These are phyloP conservation scores for Aphaenogaster rudis DNA, from an alignment of 1,140 invertebrate species.

Conservation along the genomic window DNA sequence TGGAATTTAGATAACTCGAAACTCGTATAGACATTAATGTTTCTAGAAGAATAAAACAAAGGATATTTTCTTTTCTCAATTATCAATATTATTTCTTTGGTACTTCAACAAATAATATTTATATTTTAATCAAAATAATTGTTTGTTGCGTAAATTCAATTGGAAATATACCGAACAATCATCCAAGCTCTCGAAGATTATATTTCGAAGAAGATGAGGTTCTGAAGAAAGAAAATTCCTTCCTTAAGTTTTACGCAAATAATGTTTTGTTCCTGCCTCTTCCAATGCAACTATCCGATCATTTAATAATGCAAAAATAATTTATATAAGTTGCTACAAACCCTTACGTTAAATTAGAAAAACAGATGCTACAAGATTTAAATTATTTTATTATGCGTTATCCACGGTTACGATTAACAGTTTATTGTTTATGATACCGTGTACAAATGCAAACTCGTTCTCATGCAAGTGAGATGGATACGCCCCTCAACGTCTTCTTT, in stretches of 20 bases:
- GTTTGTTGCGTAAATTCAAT: not conserved
- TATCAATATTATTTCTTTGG: not conserved
- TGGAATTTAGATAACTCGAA: not conserved
- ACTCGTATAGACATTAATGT: not conserved
- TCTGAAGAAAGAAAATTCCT: not conserved
- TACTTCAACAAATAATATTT: not conserved
- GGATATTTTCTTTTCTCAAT: not conserved
- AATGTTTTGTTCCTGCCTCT: not conserved
- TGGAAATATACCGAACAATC: not conserved
- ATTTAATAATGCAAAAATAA: not conserved
- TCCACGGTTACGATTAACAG: not conserved
- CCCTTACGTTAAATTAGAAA: not conserved
- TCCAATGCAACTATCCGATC: not conserved
- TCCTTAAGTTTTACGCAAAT: slow-evolving; percentile 11
- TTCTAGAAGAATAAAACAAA: not conserved
- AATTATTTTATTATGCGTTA: not conserved
- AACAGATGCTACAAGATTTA: not conserved
- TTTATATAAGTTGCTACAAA: not conserved
- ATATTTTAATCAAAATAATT: not conserved
- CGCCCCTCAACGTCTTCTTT: slow-evolving; percentile 45
- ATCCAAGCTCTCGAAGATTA: not conserved
- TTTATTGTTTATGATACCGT: not conserved
- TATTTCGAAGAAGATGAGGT: not conserved
- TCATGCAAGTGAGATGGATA: not conserved
- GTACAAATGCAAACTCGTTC: slow-evolving; percentile 17